A percentile compares a stretch with the other conserved stretches of the same genome.
These are phyloP conservation scores for Dromiciops gliroides DNA, from an alignment of 2,113 vertebrate genomes.

Conservation along the genomic window DNA sequence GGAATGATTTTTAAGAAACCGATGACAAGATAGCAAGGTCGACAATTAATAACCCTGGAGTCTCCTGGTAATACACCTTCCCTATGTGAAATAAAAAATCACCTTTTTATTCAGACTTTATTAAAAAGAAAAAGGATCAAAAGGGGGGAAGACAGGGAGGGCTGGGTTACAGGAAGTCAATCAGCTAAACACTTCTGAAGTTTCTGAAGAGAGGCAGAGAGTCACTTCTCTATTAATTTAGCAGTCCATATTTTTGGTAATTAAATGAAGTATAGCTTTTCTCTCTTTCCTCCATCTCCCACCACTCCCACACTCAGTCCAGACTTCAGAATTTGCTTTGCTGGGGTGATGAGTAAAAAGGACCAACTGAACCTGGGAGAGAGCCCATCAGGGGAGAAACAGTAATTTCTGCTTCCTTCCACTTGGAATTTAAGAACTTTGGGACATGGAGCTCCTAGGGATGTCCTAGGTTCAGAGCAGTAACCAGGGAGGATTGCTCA, in stretches of 20 bases:
- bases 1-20: slow-evolving; percentile 64
- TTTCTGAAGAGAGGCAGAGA: background rate
- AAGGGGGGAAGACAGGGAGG: slow-evolving; percentile 49
- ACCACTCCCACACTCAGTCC: background rate
- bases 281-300: background rate
- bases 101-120: slow-evolving; percentile 70
- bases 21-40: slow-evolving; percentile 60
- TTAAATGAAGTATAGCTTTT: slow-evolving; percentile 56
- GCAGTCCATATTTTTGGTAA: slow-evolving; percentile 56
- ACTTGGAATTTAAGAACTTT: background rate
- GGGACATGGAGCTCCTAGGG: background rate
- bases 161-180: slow-evolving; percentile 31
- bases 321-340: background rate
- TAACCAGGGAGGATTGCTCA: background rate
- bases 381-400: background rate
- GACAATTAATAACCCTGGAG: slow-evolving; percentile 64
- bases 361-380: background rate
- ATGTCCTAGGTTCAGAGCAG: background rate
- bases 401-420: background rate
- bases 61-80: slow-evolving; percentile 59
- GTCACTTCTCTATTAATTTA: background rate
- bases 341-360: background rate
- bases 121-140: slow-evolving; percentile 78
- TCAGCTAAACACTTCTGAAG: slow-evolving; percentile 53
- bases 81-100: slow-evolving; percentile 78